Conservation (phyloP, 2,797 vertebrate genomes). For the Schizothorax lantsangensis region DNA sequence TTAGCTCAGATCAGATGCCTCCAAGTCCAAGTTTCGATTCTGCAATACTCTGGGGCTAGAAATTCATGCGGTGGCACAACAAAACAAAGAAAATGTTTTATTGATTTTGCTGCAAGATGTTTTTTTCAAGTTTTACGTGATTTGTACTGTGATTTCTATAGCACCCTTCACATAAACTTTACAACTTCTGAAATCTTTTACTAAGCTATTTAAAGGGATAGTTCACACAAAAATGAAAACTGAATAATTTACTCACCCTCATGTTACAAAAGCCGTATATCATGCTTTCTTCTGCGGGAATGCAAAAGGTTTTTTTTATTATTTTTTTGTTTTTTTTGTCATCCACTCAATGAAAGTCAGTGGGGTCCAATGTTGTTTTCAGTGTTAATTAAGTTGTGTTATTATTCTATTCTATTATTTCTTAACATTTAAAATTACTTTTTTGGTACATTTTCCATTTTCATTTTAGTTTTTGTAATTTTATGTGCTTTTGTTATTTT, state of each 20-base stretch:
- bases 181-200: slow-evolving; percentile 17
- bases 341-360: not conserved
- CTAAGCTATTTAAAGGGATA: slow-evolving; percentile 6
- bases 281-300: not conserved
- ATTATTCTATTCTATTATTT: not conserved
- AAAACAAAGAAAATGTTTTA: slow-evolving; percentile 34
- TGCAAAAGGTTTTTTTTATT: not conserved
- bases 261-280: not conserved
- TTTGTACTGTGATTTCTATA: slow-evolving; percentile 27
- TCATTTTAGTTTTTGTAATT: not conserved
- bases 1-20: slow-evolving; percentile 37
- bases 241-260: not conserved
- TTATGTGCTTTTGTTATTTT: not conserved
- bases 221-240: not conserved
- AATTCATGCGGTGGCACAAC: slow-evolving; percentile 36
- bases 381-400: not conserved
- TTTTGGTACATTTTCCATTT: not conserved
- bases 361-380: not conserved
- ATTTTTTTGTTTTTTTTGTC: not conserved
- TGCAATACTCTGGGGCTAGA: slow-evolving; percentile 43
- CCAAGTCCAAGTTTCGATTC: not conserved
- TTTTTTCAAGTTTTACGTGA: slow-evolving; percentile 26
- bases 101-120: slow-evolving; percentile 9
- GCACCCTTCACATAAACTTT: not conserved
- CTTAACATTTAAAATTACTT: not conserved